Base-by-base conservation (phyloP, 1,140 invertebrate genomes). In the Drosophila watanabei region DNA sequence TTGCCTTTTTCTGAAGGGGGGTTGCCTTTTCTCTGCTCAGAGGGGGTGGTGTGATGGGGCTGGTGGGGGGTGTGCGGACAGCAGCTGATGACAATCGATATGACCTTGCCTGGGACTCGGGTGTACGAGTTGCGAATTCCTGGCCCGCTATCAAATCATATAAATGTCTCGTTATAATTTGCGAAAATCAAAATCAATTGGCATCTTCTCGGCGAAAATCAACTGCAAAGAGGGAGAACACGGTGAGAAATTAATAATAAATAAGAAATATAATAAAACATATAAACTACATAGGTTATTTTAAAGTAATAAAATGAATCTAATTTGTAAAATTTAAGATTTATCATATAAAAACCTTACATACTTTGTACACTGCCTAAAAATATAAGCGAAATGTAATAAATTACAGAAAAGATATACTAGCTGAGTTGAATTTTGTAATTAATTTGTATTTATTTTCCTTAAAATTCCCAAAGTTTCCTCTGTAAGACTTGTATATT, bases 151-250 rank as follows among this genome's bases (percentile, higher is more conserved):
- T 77, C 52, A 79, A 79, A 79, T 79, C 75, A 79, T 61, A 79
- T 75, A 78, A 79, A 78, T 72, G 60, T 79, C 75, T 79, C 69
- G 66, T 79, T 79, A 79, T 59, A 79, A 79, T 79, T 79, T 73
- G 60, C 75, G n/a, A 73, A 89, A 89, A 89, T 89, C 85, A 89
- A 80, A 89, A 85, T 84, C 85, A 89, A 89, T 89, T 89, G 79
- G 79, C 83, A 79, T 85, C 83, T 90, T 57, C 59, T 72, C 58
- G 54, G 46, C 75, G 75, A 63, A 80, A 80, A 66, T 79, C 35
- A 79, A 79, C 84, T 88, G 85, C 57, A 82, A 66, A 61, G 20
- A 46, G 20, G 63, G 33, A 20, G 16, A 32, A 14, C 45, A 37
- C 49, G 16, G 37, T 46, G 45, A 79, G 33, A 28, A 35, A 61